Conservation (phyloP, 2,113 vertebrate genomes). For the Ariopsis seemanni region DNA sequence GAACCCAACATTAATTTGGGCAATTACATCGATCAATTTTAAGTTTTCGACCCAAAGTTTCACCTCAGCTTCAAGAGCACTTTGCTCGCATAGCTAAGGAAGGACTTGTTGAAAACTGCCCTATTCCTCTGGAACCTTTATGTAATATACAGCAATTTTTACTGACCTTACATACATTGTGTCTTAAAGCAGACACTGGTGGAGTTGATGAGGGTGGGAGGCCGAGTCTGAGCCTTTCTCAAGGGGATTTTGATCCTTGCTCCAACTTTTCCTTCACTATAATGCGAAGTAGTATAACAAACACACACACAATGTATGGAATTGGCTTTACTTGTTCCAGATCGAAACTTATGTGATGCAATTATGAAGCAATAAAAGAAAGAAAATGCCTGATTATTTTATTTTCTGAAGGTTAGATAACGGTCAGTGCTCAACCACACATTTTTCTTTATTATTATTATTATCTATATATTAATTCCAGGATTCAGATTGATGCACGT, state of each 20-base stretch:
- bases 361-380: not conserved
- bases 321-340: not conserved
- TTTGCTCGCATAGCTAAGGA: not conserved
- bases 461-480: not conserved
- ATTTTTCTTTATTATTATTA: not conserved
- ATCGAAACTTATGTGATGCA: constrained; percentile 9
- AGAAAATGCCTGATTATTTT: not conserved
- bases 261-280: not conserved
- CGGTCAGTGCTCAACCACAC: not conserved
- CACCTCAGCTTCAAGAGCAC: not conserved
- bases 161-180: not conserved
- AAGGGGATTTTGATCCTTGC: not conserved
- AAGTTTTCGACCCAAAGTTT: not conserved
- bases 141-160: not conserved
- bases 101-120: not conserved
- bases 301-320: not conserved
- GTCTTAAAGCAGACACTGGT: not conserved
- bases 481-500: constrained; percentile 22
- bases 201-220: not conserved
- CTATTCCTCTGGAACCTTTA: not conserved
- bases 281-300: not conserved
- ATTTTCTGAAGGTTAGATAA: not conserved
- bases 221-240: not conserved
- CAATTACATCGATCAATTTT: not conserved
- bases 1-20: not conserved